phyloP scores from a whole-genome alignment of 2,113 vertebrate species.

The Halcyon malimbica region DNA sequence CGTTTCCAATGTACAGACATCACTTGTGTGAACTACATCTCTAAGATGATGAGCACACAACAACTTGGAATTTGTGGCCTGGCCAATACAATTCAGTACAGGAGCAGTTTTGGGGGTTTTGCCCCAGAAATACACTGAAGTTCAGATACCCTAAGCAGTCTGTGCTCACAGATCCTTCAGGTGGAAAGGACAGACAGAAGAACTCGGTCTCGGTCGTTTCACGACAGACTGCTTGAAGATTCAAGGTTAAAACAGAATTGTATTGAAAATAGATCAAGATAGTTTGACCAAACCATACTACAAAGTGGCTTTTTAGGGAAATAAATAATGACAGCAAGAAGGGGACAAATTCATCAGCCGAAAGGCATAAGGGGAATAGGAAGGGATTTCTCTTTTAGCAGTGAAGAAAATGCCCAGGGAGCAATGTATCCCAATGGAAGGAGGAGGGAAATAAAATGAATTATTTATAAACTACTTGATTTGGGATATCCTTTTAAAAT shows the following conservation, averaged over 20 bases:
- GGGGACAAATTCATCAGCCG: not conserved
- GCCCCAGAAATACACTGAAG: not conserved
- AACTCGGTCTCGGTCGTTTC: not conserved
- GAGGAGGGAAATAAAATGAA: not conserved
- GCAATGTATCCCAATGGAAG: not conserved
- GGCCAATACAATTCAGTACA: not conserved
- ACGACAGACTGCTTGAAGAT: not conserved
- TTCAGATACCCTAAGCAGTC: not conserved
- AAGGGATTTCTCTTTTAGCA: not conserved
- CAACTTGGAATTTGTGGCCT: not conserved
- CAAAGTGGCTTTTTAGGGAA: not conserved
- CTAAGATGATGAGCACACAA: not conserved
- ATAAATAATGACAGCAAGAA: not conserved
- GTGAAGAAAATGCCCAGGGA: not conserved
- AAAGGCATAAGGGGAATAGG: not conserved
- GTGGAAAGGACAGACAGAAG: not conserved
- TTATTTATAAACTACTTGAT: not conserved
- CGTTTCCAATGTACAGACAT: not conserved
- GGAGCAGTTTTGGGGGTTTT: rapidly evolving
- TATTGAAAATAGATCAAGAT: not conserved
- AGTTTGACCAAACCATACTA: not conserved
- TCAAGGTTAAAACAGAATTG: not conserved
- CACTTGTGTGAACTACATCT: not conserved
- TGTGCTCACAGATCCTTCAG: not conserved
- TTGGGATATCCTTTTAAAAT: not conserved